phyloP scores from a whole-genome alignment of 2,113 vertebrate species.

The Chloropsis hardwickii region DNA sequence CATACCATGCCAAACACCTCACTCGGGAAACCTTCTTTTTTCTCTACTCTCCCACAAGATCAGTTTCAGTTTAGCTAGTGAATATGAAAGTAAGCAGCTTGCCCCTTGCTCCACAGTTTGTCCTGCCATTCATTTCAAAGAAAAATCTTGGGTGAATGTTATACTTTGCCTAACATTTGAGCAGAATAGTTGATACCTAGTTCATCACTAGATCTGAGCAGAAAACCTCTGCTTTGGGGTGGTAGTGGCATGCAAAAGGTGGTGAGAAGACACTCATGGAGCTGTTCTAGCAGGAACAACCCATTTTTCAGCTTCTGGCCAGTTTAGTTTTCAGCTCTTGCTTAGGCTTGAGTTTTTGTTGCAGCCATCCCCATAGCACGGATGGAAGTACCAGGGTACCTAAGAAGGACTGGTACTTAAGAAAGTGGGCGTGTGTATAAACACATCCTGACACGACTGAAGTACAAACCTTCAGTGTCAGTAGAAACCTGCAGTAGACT shows the following conservation, averaged over 20 bases:
- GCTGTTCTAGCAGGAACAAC: neutral
- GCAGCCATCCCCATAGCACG: neutral
- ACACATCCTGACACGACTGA: neutral
- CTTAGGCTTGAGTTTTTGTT: neutral
- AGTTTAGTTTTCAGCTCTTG: neutral
- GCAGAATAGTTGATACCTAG: neutral
- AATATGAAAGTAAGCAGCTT: neutral
- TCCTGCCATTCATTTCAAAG: neutral
- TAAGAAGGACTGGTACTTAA: neutral
- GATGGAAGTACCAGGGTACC: neutral
- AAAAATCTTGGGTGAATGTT: neutral
- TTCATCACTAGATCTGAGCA: neutral
- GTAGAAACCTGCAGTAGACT: neutral
- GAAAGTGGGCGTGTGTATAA: neutral
- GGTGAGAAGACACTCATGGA: neutral
- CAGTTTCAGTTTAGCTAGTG: neutral
- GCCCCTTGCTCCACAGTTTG: neutral
- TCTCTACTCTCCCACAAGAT: neutral
- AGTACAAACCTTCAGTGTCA: neutral
- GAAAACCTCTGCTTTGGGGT: neutral
- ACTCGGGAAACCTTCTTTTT: neutral
- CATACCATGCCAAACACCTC: neutral
- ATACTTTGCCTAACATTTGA: neutral
- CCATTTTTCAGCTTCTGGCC: neutral
- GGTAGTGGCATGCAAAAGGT: neutral